Percentiles rank a stretch among this genome's conserved stretches.
Evolutionary conservation across 2,888 invertebrate species (phyloP).

Genomic region (Leptodirus hochenwartii): DNA sequence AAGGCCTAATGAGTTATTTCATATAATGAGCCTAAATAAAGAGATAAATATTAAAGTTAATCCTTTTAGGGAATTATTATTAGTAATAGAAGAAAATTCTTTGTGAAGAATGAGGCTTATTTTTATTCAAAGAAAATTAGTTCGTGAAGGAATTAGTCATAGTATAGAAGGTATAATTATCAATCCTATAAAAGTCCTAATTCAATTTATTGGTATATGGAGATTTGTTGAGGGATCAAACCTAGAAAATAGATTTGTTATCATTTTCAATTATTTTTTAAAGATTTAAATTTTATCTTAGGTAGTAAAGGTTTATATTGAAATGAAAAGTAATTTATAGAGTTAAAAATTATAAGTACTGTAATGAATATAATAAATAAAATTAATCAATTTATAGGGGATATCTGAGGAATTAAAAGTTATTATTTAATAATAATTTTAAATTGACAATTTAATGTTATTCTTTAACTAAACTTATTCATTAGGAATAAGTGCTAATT

Average conservation of each 20-base stretch:
- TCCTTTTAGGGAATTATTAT: conserved; percentile 23
- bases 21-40: conserved; percentile 38
- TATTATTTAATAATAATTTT: conserved; percentile 39
- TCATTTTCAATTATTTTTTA: conserved; percentile 36
- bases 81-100: no score
- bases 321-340: conserved; percentile 33
- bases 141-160: conserved; percentile 36
- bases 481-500: conserved; percentile 43
- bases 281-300: conserved; percentile 14
- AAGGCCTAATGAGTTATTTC: conserved; percentile 50
- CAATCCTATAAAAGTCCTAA: conserved; percentile 33
- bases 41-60: conserved; percentile 36
- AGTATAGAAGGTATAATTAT: conserved; percentile 32
- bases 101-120: conserved; percentile 29
- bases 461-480: conserved; percentile 34
- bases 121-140: conserved; percentile 30
- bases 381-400: conserved; percentile 35
- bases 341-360: conserved; percentile 32
- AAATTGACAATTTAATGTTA: conserved; percentile 49
- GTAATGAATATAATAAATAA: conserved; percentile 25
- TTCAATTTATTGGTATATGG: conserved; percentile 38
- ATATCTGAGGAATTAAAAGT: conserved; percentile 53
- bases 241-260: conserved; percentile 42
- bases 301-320: conserved; percentile 17
- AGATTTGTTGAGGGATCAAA: conserved; percentile 42